These are phyloP conservation scores for Adoxophyes honmai DNA, from an alignment of 1,140 invertebrate species.

Conservation along the genomic window DNA sequence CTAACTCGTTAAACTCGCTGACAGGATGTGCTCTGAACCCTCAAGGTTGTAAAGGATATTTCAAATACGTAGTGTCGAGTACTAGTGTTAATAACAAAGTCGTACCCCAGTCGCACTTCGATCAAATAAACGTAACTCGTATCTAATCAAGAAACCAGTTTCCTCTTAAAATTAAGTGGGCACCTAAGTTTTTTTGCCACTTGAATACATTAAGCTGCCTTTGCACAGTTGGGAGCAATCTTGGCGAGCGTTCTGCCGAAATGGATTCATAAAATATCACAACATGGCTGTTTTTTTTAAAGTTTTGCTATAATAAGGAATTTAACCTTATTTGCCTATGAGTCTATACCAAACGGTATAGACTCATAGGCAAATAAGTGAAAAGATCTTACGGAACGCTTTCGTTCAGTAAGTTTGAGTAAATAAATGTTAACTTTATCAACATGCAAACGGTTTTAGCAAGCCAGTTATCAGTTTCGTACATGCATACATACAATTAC, in stretches of 20 bases:
- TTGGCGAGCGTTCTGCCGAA: not conserved
- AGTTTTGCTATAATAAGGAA: no score
- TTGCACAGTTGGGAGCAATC: conserved; percentile 10
- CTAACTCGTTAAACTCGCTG: conserved; percentile 58
- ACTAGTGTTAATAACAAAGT: conserved; percentile 6
- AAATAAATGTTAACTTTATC: no score
- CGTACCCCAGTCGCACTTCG: not conserved
- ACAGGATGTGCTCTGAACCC: conserved; percentile 67
- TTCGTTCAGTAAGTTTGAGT: no score
- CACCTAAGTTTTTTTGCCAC: conserved; percentile 3
- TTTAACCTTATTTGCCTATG: no score
- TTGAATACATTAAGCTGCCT: conserved; percentile 8
- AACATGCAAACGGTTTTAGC: no score
- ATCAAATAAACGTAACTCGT: not conserved
- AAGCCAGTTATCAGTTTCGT: no score
- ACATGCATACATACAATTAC: no score
- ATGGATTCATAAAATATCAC: not conserved
- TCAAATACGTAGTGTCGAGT: conserved; percentile 24
- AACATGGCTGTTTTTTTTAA: no score
- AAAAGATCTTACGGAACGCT: no score
- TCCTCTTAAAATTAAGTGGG: conserved; percentile 12
- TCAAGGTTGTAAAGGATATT: conserved; percentile 62
- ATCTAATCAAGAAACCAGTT: conserved; percentile 8
- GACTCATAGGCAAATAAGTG: no score
- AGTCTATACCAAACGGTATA: no score